A percentile compares a stretch with the other conserved stretches of the same genome.
phyloP scores from a whole-genome alignment of 2,888 invertebrate species.

The Hylaea fasciaria region DNA sequence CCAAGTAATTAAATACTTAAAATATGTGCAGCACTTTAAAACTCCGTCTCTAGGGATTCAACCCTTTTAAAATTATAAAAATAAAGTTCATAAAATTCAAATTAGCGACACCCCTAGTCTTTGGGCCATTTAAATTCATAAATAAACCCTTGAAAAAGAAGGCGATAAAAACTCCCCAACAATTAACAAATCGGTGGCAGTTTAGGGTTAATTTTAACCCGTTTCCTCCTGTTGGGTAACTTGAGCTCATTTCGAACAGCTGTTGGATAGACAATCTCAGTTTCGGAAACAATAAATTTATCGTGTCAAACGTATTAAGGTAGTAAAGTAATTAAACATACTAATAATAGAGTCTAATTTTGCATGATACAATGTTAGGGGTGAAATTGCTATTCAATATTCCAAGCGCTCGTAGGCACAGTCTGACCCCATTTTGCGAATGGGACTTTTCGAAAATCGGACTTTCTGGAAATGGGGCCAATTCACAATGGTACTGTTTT shows the following conservation, averaged over 20 bases:
- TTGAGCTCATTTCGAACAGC: slow-evolving; percentile 51
- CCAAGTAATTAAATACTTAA: slow-evolving; percentile 47
- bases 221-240: slow-evolving; percentile 64
- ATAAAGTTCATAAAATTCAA: slow-evolving; percentile 82
- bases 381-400: too few relatives aligned
- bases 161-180: slow-evolving; percentile 69
- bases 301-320: not conserved
- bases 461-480: too few relatives aligned
- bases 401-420: too few relatives aligned
- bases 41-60: slow-evolving; percentile 56
- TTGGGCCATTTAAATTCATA: slow-evolving; percentile 80
- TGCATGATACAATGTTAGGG: too few relatives aligned
- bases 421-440: too few relatives aligned
- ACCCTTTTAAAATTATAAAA: slow-evolving; percentile 68
- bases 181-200: slow-evolving; percentile 81
- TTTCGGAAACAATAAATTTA: slow-evolving; percentile 3
- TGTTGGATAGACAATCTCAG: slow-evolving; percentile 6
- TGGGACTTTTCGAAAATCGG: too few relatives aligned
- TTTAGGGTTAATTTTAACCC: slow-evolving; percentile 79
- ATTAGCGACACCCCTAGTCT: slow-evolving; percentile 77
- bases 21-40: slow-evolving; percentile 48
- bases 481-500: too few relatives aligned
- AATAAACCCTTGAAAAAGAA: slow-evolving; percentile 72
- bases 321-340: not conserved
- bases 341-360: not conserved